Evolutionary conservation across 2,113 vertebrate genomes (phyloP).

Genomic region (Indri indri): DNA sequence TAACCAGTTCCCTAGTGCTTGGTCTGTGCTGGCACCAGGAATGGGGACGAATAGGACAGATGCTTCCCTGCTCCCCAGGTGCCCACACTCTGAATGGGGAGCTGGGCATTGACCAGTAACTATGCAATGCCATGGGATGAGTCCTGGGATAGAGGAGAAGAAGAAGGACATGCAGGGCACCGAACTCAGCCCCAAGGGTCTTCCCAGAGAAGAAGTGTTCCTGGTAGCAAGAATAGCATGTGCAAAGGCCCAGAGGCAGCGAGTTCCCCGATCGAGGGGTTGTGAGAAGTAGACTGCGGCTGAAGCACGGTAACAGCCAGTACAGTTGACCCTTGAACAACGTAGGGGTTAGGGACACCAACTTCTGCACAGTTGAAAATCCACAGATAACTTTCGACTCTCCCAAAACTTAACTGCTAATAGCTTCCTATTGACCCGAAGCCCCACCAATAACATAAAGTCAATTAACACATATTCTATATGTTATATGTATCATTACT

Average conservation of each 20-base stretch:
- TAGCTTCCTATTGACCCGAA: not conserved
- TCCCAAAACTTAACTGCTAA: not conserved
- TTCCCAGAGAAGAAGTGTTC: not conserved
- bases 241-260: not conserved
- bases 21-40: too few species aligned
- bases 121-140: not conserved
- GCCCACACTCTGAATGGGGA: not conserved
- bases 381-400: not conserved
- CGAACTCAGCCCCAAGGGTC: not conserved
- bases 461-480: not conserved
- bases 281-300: not conserved
- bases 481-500: not conserved
- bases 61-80: not conserved
- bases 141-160: not conserved
- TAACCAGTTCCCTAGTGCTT: not conserved
- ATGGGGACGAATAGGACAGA: not conserved
- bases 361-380: not conserved
- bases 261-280: rapidly evolving
- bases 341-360: not conserved
- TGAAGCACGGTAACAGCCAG: rapidly evolving
- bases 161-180: not conserved
- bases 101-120: not conserved
- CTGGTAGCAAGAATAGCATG: not conserved
- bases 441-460: too few species aligned
- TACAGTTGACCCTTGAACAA: not conserved